Evolutionary conservation across 35 echinoderm and acorn worm species (phyloP), one percentile per base, ranked within the genome.

Genomic region (Ophiothrix spiculata): DNA sequence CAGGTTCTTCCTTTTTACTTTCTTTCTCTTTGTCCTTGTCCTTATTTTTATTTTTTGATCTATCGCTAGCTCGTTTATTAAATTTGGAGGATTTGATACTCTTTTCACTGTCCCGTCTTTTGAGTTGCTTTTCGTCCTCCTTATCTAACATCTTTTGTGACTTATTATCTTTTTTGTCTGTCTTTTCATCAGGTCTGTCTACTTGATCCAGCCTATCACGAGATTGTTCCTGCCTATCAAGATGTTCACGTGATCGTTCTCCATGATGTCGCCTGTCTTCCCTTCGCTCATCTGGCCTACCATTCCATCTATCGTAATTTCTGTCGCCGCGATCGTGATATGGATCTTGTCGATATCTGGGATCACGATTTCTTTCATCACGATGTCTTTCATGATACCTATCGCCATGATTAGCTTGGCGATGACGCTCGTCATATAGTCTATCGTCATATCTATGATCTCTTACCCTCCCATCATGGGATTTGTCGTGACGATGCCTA

Each of bases 191-290:
- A 33, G 33, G 41, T 32, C 39, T 78, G 38, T 60, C 75, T 39
- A n/a, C 76, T 6, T 28, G 74, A 77, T 63, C 56, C 39, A 42
- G 14, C 33, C 77, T 76, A 38, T 74, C 0, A n/a, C 40, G 4
- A 33, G 56, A 40, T 15, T 31, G 35, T 15, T 75, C 35, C 31
- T 35, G 31, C 39, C 35, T 45, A 75, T 77, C 37, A 23, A 75
- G 16, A 75, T 15, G 21, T 40, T 86, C 0, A 38, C 69, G 39
- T 35, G 75, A 60, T 41, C 40, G 14, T 35, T 64, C 41, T 54
- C 36, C 35, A 80, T 33, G 35, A 31, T 89, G 23, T 90, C 88
- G 78, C 42, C 78, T 80, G 56, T 88, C 87, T 0, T 88, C 78
- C 79, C 36, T 54, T 81, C 81, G 37, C 19, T 75, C 84, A 39